Evolutionary conservation across 2,113 vertebrate genomes (phyloP), one percentile per base, ranked within the genome.

Genomic region (Eretmochelys imbricata): DNA sequence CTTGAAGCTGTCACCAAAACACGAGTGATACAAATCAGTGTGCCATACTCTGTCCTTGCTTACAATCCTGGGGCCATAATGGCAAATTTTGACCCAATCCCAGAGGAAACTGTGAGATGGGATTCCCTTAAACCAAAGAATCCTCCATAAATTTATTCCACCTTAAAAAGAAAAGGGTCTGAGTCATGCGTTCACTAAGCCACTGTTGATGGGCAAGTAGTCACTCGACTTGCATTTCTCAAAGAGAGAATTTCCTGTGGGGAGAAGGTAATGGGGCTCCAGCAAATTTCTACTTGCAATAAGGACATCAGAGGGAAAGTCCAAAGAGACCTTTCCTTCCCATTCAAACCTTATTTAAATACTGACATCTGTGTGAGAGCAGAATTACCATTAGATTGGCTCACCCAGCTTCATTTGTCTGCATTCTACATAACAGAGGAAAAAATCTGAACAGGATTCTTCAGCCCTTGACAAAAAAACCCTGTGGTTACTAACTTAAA

Each of bases 261-360:
- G 97, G 95, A 97, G 91, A 20, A 6, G 85, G 84, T 84, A 90
- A 94, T 94, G 20, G 89, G 88, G 82, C 16, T 62, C 84, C 92
- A 82, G 90, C 24, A 85, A 84, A 92, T 96, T 96, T 91, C 96
- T 96, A 75, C 91, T 95, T 62, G 89, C 85, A 93, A 97, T 96
- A 91, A 78, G 88, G 92, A 94, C 94, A 93, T 91, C 94, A 90
- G 84, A 96, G 27, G 29, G 35, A 80, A 88, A 90, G 59, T 79
- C 96, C 90, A 3, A 97, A 93, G 95, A 97, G 95, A 96, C 93
- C 69, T 91, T 93, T 69, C 17, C 49, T 87, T 96, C 75, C 84
- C 82, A 46, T 53, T 89, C 89, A 94, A 98, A 85, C 50, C 89
- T 94, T 89, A 95, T 96, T 97, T 97, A 97, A 97, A 97, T 96